Conservation (phyloP, 2,797 vertebrate species). For the Mormyrops boulengeri region DNA sequence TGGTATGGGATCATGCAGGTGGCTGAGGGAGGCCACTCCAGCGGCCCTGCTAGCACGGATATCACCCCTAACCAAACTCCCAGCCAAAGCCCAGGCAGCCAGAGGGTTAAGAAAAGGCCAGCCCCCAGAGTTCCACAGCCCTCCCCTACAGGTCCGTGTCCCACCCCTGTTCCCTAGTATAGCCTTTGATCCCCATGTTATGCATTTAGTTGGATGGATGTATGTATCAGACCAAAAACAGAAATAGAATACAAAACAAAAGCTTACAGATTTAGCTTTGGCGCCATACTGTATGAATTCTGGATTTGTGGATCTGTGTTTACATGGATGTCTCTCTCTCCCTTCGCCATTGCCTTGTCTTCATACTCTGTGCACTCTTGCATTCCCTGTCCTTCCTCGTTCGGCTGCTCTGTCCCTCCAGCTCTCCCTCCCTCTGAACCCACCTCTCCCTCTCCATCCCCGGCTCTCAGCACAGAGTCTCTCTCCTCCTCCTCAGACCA, state of each 20-base stretch:
- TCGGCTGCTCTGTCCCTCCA: conserved; percentile 43
- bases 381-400: background rate
- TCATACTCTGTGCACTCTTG: conserved; percentile 19
- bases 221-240: background rate
- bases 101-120: conserved; percentile 73
- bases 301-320: conserved; percentile 12
- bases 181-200: background rate
- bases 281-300: background rate
- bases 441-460: conserved; percentile 78
- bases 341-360: conserved; percentile 13
- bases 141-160: conserved; percentile 66
- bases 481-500: conserved; percentile 72
- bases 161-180: background rate
- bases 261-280: background rate
- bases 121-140: conserved; percentile 75
- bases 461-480: conserved; percentile 86
- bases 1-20: conserved; percentile 82
- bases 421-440: conserved; percentile 74
- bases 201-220: background rate
- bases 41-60: conserved; percentile 50
- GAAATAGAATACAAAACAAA: background rate
- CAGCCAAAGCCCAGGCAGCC: conserved; percentile 54
- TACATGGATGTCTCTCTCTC: conserved; percentile 11
- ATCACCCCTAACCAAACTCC: conserved; percentile 55
- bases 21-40: conserved; percentile 36